Percentiles rank a stretch among this genome's conserved stretches.
phyloP scores from a whole-genome alignment of 2,113 vertebrate species.

The Colius striatus region DNA sequence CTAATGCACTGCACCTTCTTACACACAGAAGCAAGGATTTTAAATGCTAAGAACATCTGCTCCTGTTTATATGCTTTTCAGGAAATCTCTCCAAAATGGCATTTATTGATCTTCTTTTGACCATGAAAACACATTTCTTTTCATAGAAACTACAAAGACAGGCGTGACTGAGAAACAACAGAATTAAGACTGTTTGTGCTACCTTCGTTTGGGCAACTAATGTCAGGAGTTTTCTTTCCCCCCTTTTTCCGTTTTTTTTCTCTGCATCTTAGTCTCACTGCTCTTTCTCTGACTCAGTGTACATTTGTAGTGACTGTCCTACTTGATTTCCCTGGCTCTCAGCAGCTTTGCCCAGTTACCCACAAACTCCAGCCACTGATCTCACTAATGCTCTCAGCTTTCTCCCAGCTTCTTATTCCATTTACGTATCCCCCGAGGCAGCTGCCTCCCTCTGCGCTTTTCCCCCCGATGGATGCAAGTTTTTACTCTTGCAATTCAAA shows the following conservation, averaged over 20 bases:
- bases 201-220: background rate
- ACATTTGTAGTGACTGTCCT: background rate
- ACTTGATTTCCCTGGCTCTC: fast-evolving
- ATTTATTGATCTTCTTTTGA: background rate
- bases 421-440: background rate
- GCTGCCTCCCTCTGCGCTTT: background rate
- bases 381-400: background rate
- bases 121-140: background rate
- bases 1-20: background rate
- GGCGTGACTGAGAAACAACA: background rate
- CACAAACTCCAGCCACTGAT: background rate
- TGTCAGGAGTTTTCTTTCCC: background rate
- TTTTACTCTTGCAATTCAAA: background rate
- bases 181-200: background rate
- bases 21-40: background rate
- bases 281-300: background rate
- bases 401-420: background rate
- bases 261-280: background rate
- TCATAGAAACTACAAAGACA: background rate
- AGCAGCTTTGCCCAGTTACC: background rate
- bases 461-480: background rate
- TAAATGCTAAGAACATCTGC: background rate
- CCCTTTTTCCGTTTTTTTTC: background rate
- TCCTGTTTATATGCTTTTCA: background rate
- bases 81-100: background rate